Evolutionary conservation across 2,888 invertebrate species (phyloP), one percentile per base, ranked within the genome.

Genomic region (Acanthococcus lagerstroemiae): DNA sequence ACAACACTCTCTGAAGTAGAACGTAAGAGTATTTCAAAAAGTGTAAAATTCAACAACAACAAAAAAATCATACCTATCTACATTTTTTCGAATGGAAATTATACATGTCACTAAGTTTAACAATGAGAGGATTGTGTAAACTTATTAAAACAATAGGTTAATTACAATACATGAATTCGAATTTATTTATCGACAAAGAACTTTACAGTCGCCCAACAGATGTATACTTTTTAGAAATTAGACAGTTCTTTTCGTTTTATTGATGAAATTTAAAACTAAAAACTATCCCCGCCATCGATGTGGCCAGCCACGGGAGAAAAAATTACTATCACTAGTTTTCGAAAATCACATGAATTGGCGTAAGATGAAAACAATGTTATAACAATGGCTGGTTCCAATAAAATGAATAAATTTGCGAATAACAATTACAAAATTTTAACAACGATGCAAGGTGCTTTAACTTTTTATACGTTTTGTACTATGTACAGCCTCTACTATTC

Each of bases 81-180:
- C 58, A 58, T 58, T 58, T 44, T 26, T 46, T 26, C 44, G 25
- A 58, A 58, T 46, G 58, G 44, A 58, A 58, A 58, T 25, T 58
- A 37, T 37, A 37, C 22, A 26, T 27, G 30, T 55, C 24, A 58
- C 46, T 46, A 58, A 58, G 58, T 24, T 25, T 58, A 58, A 58
- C 46, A 37, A 37, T 58, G 46, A 24, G 46, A 58, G 58, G 46
- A 58, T 58, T 58, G 58, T 58, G 45, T 58, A 37, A 37, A 37
- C n/a, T 37, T 37, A 9, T 37, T 37, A 37, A 37, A 37, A 2
- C 37, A 37, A 37, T 37, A 15, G 37, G 12, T 15, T 37, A 37
- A n/a, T 15, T 37, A 37, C 12, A 37, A 37, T 37, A n/a, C n/a
- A n/a, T n/a, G n/a, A n/a, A n/a, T n/a, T n/a, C n/a, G n/a, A n/a